Evolutionary conservation across 2,888 invertebrate species (phyloP).

Genomic region (Galerucella pusilla): DNA sequence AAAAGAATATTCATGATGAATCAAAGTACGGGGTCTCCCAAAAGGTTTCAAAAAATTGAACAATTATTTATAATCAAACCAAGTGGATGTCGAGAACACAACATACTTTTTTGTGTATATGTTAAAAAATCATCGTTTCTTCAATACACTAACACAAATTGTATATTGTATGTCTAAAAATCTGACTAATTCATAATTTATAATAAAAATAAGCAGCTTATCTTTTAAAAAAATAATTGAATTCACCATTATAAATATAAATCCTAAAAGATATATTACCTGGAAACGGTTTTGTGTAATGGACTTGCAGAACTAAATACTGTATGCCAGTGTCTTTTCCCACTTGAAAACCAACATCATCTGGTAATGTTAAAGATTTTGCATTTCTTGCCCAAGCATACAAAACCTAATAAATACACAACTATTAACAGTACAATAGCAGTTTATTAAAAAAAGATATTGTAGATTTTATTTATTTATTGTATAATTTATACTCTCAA

Average conservation of each 20-base stretch:
- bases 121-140: too few species aligned
- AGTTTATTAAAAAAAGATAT: slow-evolving; percentile 3
- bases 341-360: slow-evolving; percentile 92
- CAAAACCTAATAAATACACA: slow-evolving; percentile 73
- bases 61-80: too few species aligned
- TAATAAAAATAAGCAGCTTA: too few species aligned
- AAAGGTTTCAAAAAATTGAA: too few species aligned
- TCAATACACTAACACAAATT: too few species aligned
- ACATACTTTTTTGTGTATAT: too few species aligned
- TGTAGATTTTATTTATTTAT: background rate
- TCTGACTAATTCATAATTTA: too few species aligned
- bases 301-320: slow-evolving; percentile 92
- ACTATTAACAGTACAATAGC: slow-evolving; percentile 1
- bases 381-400: slow-evolving; percentile 97
- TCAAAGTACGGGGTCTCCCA: too few species aligned
- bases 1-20: too few species aligned
- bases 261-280: slow-evolving; percentile 38
- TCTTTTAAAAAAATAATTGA: background rate
- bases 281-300: slow-evolving; percentile 62
- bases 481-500: too few species aligned
- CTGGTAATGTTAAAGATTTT: slow-evolving; percentile 81
- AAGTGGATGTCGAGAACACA: too few species aligned
- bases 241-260: background rate
- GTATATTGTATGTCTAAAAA: too few species aligned
- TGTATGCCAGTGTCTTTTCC: slow-evolving; percentile 85